Evolutionary conservation across 2,888 invertebrate species (phyloP).

Genomic region (Campoplex capitator): DNA sequence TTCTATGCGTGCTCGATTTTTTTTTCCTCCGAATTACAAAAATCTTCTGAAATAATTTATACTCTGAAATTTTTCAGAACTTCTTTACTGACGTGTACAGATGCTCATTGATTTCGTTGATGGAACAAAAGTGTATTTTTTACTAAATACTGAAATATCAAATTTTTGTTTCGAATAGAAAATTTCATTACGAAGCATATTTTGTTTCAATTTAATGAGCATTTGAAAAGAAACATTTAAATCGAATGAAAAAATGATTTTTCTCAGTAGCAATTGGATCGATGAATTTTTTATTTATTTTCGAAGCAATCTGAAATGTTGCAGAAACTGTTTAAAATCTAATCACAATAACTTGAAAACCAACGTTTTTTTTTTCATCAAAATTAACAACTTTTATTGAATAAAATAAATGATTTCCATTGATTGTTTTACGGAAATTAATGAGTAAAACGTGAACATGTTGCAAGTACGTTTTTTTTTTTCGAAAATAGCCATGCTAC

Average conservation of each 20-base stretch:
- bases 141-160: neutral
- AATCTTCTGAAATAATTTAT: neutral
- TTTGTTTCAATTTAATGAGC: too few relatives aligned
- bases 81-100: neutral
- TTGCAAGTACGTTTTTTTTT: neutral
- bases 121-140: neutral
- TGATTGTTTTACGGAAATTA: neutral
- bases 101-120: too few relatives aligned
- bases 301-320: neutral
- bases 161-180: too few relatives aligned
- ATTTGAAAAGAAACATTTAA: too few relatives aligned
- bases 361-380: neutral
- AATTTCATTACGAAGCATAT: too few relatives aligned
- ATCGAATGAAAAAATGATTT: neutral
- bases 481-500: neutral
- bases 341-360: neutral
- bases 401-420: neutral
- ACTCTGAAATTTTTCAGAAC: neutral
- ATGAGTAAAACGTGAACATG: neutral
- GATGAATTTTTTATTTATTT: neutral
- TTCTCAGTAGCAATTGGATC: neutral
- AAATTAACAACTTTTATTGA: neutral
- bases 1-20: neutral
- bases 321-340: neutral
- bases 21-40: neutral